Percentiles rank a stretch among this genome's conserved stretches.
phyloP scores from a whole-genome alignment of 2,888 invertebrate species.

The Acholoe squamosa region DNA sequence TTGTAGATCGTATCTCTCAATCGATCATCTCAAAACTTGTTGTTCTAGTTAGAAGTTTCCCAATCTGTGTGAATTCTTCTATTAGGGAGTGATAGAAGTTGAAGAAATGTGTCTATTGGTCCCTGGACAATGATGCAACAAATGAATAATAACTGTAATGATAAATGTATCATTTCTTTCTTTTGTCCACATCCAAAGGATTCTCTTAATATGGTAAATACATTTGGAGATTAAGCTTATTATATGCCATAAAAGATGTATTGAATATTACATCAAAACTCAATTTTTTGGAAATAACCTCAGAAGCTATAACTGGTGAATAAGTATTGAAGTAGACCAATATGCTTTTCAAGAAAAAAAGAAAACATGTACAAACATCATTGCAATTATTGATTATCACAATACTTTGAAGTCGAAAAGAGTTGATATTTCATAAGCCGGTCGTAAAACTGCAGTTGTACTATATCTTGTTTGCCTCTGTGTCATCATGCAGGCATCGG shows the following conservation, averaged over 20 bases:
- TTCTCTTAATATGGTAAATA: slow-evolving; percentile 58
- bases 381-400: too few species aligned
- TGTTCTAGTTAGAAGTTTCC: slow-evolving; percentile 34
- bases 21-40: slow-evolving; percentile 7
- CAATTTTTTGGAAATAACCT: too few species aligned
- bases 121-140: background rate
- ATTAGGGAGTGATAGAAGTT: background rate
- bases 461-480: background rate
- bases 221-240: slow-evolving; percentile 32
- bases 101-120: background rate
- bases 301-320: too few species aligned
- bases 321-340: too few species aligned
- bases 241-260: too few species aligned
- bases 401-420: too few species aligned
- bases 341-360: too few species aligned
- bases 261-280: too few species aligned
- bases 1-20: slow-evolving; percentile 21
- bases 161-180: slow-evolving; percentile 39
- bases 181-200: slow-evolving; percentile 46
- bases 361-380: too few species aligned
- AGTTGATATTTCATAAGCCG: too few species aligned
- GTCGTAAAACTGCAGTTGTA: background rate
- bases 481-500: slow-evolving; percentile 28
- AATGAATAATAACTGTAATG: background rate
- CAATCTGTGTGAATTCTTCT: slow-evolving; percentile 16